Evolutionary conservation across 30 jellyfish, hydroid and myxozoan species (phyloP), one percentile per base, ranked within the genome.

Genomic region (Clytia hemisphaerica): DNA sequence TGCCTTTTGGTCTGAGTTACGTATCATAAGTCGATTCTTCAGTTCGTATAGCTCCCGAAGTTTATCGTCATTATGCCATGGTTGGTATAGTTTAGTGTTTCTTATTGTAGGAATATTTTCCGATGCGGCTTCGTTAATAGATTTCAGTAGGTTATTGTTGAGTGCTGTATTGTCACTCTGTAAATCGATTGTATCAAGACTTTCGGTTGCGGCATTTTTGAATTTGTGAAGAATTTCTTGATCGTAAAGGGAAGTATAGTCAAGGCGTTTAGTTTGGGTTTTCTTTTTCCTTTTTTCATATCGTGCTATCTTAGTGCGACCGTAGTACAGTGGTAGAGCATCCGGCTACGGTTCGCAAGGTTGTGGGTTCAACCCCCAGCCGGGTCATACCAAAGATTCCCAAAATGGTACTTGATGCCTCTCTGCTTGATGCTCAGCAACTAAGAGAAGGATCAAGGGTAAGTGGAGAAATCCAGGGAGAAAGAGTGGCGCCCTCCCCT

Each of bases 11-110:
- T 21, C 28, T 7, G 27, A 7, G 27, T 50, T 50, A 9, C 22
- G 65, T 9, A 50, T 14, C 28, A 7, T 50, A 6, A 7, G 65
- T 50, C 14, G 6, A 7, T 50, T 28, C 22, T 50, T 50, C 27
- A 50, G 27, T 50, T 50, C 65, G 27, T 50, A 50, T 21, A 50
- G 27, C 22, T 50, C 65, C 28, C 28, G 14, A 9, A 50, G 28
- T 21, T 14, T 50, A 14, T 21, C 65, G 22, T 50, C 65, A 28
- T 50, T 21, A 50, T 50, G 65, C 65, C 65, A 50, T 21, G 65
- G 65, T 50, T 50, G 65, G 65, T 50, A 6, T 7, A 50, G 65
- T 28, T 7, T n/a, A n/a, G n/a, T n/a, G n/a, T n/a, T n/a, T n/a
- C n/a, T 21, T 50, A 7, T 50, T 21, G 27, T 21, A 6, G 65